These are phyloP conservation scores for Melipona beecheii DNA, from an alignment of 2,888 invertebrate species.

Conservation along the genomic window DNA sequence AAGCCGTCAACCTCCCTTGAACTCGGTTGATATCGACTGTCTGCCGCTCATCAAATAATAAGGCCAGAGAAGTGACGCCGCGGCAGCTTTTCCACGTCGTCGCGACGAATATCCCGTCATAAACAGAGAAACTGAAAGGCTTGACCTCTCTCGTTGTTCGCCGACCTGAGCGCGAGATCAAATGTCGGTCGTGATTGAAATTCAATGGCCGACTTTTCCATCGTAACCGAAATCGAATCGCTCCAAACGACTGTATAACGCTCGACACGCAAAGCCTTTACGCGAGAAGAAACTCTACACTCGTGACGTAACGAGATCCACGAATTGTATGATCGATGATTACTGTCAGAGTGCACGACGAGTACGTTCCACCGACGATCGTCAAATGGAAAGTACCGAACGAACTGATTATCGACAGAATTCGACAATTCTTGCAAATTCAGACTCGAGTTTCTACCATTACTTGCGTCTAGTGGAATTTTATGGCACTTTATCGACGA, in stretches of 20 bases:
- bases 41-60: constrained; percentile 59
- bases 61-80: constrained; percentile 45
- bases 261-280: too few species aligned
- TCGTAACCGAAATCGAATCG: not conserved
- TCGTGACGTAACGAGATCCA: not conserved
- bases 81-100: constrained; percentile 22
- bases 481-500: not conserved
- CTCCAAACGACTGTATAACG: not conserved
- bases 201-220: constrained; percentile 13
- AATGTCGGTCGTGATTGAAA: constrained; percentile 31
- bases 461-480: not conserved
- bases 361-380: not conserved
- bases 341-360: not conserved
- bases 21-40: constrained; percentile 69
- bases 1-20: constrained; percentile 66
- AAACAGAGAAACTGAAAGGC: constrained; percentile 22
- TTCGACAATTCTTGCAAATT: not conserved
- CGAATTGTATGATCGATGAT: not conserved
- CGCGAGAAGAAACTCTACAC: not conserved
- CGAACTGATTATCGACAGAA: not conserved
- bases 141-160: constrained; percentile 25
- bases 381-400: too few species aligned
- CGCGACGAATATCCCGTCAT: constrained; percentile 8
- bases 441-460: not conserved
- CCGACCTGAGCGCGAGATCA: constrained; percentile 3